Evolutionary conservation across 2,888 invertebrate genomes (phyloP).

Genomic region (Meiosimyza decipiens): DNA sequence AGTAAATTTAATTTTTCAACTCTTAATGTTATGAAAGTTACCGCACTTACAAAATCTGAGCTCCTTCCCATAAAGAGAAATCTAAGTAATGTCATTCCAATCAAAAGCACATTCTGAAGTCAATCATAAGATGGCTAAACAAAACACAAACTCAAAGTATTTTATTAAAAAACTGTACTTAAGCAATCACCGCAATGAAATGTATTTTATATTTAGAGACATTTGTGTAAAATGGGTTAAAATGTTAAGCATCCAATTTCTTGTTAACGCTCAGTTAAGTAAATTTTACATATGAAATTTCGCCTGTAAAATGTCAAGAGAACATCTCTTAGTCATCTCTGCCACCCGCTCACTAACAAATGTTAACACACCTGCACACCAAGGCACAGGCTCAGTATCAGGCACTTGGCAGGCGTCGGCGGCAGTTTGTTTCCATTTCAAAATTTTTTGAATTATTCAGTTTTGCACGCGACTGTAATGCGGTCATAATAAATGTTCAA

Average conservation of each 20-base stretch:
- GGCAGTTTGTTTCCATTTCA: slow-evolving; percentile 30
- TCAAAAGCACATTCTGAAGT: too few relatives aligned
- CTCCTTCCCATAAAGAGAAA: too few relatives aligned
- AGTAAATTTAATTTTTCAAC: too few relatives aligned
- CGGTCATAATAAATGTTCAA: slow-evolving; percentile 46
- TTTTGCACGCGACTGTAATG: slow-evolving; percentile 43
- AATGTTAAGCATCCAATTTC: neutral
- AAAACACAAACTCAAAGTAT: too few relatives aligned
- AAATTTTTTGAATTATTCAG: slow-evolving; percentile 28
- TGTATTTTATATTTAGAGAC: too few relatives aligned
- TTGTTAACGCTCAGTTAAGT: slow-evolving; percentile 20
- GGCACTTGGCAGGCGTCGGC: slow-evolving; percentile 23
- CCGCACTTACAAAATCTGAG: too few relatives aligned
- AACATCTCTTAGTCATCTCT: neutral
- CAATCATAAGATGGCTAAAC: too few relatives aligned
- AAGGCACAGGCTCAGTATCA: neutral
- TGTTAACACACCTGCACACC: neutral
- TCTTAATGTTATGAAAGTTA: too few relatives aligned
- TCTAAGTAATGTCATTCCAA: too few relatives aligned
- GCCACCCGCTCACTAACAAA: neutral
- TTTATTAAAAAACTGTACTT: too few relatives aligned
- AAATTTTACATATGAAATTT: slow-evolving; percentile 17
- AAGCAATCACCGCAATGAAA: too few relatives aligned
- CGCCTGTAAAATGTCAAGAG: slow-evolving; percentile 13
- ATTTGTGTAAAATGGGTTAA: too few relatives aligned